These are phyloP conservation scores for Daphoenositta chrysoptera DNA, from an alignment of 2,113 vertebrate species.

Conservation along the genomic window DNA sequence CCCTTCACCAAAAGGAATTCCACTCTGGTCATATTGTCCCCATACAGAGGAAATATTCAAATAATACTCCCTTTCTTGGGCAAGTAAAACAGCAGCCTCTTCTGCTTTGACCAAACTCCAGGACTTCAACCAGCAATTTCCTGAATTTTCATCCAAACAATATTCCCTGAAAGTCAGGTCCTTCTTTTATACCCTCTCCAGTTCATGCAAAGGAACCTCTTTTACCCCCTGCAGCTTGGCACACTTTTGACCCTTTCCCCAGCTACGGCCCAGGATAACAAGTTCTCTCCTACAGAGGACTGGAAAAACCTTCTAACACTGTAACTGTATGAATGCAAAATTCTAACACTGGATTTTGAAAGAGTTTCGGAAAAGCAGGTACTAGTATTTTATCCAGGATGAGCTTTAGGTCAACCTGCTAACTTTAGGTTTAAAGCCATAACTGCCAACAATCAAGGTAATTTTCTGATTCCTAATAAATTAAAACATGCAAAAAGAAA, in stretches of 20 bases:
- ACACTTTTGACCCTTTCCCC: background rate
- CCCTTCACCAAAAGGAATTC: background rate
- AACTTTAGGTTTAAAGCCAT: background rate
- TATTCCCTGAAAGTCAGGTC: background rate
- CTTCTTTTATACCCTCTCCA: background rate
- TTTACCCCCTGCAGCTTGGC: background rate
- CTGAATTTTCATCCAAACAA: rapidly evolving
- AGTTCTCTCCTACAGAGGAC: background rate
- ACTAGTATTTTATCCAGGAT: background rate
- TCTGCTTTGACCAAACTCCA: background rate
- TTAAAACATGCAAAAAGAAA: background rate
- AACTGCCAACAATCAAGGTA: background rate
- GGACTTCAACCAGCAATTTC: background rate
- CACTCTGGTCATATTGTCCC: background rate
- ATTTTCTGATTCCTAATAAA: background rate
- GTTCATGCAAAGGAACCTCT: background rate
- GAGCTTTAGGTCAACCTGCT: background rate
- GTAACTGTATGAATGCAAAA: background rate
- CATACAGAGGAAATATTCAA: background rate
- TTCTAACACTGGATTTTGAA: background rate
- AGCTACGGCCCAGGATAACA: background rate
- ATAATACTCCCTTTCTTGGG: background rate
- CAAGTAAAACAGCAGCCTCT: background rate
- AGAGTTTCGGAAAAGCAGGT: background rate
- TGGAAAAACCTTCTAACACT: background rate